phyloP scores from a whole-genome alignment of 2,113 vertebrate genomes.

The Plecotus auritus region DNA sequence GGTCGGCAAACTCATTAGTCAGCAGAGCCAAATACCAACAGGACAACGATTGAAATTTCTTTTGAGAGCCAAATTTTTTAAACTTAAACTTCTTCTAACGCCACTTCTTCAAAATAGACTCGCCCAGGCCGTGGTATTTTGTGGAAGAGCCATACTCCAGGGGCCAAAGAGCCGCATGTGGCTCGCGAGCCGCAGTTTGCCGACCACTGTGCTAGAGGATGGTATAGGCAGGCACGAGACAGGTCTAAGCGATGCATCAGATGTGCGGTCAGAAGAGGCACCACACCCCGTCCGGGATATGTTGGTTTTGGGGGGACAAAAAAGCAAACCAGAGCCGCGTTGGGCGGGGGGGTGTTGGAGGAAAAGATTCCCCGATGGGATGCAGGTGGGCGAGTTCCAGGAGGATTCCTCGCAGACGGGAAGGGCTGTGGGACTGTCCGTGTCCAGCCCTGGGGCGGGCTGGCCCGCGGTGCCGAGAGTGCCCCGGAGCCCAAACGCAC shows the following conservation, averaged over 20 bases:
- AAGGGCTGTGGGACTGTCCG: not conserved
- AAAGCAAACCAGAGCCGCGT: not conserved
- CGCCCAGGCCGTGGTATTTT: no score
- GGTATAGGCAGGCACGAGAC: not conserved
- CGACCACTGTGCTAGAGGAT: not conserved
- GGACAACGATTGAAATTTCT: no score
- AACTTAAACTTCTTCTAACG: no score
- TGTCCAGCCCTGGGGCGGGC: not conserved
- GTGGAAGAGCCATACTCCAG: no score
- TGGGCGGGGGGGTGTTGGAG: not conserved
- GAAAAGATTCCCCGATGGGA: not conserved
- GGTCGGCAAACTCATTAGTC: no score
- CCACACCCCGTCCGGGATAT: not conserved
- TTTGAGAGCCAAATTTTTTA: no score
- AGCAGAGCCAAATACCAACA: no score
- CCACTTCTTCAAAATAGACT: no score
- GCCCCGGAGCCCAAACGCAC: not conserved
- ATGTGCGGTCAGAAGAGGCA: not conserved
- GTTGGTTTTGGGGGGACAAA: not conserved
- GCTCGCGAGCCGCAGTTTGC: no score
- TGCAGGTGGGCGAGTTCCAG: not conserved
- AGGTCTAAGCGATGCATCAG: not conserved
- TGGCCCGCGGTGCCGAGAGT: rapidly evolving
- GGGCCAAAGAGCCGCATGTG: no score
- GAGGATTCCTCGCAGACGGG: not conserved